Conservation (phyloP, 2,113 vertebrate species). For the Microcebus murinus region DNA sequence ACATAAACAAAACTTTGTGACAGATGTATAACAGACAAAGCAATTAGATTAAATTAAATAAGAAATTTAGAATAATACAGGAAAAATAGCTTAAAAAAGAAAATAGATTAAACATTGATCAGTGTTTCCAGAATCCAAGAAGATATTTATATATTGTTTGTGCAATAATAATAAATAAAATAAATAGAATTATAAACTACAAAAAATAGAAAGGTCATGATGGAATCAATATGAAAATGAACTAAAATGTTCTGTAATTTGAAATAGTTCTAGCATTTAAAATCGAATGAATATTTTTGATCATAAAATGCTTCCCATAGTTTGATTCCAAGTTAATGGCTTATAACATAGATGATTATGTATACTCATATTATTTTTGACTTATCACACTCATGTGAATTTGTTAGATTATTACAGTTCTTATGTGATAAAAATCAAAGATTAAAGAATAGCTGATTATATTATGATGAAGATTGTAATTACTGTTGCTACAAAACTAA, state of each 20-base stretch:
- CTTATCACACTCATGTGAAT: background rate
- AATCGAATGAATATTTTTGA: background rate
- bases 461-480: background rate
- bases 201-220: background rate
- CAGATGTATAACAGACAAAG: background rate
- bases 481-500: background rate
- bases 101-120: background rate
- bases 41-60: background rate
- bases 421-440: background rate
- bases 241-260: background rate
- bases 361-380: background rate
- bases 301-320: background rate
- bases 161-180: background rate
- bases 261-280: background rate
- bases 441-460: background rate
- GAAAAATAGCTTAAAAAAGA: background rate
- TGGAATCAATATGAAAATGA: background rate
- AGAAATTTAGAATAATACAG: background rate
- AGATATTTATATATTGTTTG: background rate
- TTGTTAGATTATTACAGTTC: background rate
- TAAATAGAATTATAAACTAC: background rate
- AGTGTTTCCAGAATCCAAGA: background rate
- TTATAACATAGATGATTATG: background rate
- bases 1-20: background rate
- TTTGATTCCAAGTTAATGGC: background rate